Base-by-base conservation (phyloP, 2,888 invertebrate genomes). In the Dasypogon diadema region DNA sequence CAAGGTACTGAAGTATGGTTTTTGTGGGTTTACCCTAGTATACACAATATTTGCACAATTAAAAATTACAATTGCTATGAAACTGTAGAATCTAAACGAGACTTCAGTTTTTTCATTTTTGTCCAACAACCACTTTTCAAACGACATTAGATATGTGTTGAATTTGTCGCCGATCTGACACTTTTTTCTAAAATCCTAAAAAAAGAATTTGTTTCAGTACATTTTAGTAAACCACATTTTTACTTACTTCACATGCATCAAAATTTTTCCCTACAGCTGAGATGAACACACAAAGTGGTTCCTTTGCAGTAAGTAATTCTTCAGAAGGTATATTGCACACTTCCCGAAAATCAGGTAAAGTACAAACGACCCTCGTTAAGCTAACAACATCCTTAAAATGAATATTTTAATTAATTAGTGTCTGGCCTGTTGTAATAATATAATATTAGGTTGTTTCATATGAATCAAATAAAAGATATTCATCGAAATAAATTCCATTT, bases 31-130 rank as follows among this genome's bases (percentile, higher is more conserved):
- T 73, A 85, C 84, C 73, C 83, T 82, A 2, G 82, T 79, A 48
- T 86, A 86, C 2, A 84, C 82, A 18, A 86, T 80, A 2, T 81
- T 79, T 0, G 85, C 81, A 56, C 87, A 86, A 65, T 86, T 85
- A 60, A 83, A 85, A 16, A 86, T 83, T 16, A 85, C 84, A 75
- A 85, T 83, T 1, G 85, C 85, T 60, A 86, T 78, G 42, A 86
- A 84, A 60, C 85, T 85, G 74, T 82, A 85, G 76, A 85, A 85
- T 6, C 85, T 83, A 75, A 83, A 79, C 0, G 80, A 76, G 14
- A 83, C 65, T 63, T 86, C 85, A 0, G 83, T 79, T 4, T 83
- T 83, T 24, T 82, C 83, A 14, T 79, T 79, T 75, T 81, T 81
- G 0, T 80, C 60, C 2, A 79, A 79, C 3, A 84, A 76, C 85